Evolutionary conservation across 2,888 invertebrate genomes (phyloP), one percentile per base, ranked within the genome.

Genomic region (Bugulina stolonifera): DNA sequence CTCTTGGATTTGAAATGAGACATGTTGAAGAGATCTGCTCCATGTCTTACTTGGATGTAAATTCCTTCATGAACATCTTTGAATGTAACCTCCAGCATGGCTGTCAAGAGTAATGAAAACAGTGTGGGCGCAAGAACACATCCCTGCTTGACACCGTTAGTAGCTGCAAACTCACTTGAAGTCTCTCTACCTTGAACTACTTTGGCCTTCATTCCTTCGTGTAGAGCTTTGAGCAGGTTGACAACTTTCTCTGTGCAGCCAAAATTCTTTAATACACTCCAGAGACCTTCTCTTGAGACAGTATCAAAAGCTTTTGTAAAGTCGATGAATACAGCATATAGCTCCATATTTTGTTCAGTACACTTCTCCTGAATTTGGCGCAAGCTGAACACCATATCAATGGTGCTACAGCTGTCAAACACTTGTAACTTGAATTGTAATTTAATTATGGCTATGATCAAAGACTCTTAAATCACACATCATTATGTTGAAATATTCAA

Each of bases 261-360:
- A 72, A 69, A 72, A 27, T 74, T 73, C 18, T 18, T 69, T 69
- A 74, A 25, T 69, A 74, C 58, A 32, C 72, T 72, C 73, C 55
- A 74, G 18, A 70, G 72, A n/a, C 73, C 73, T 57, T 57, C 57
- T 57, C 57, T 57, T 57, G 57, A 57, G 18, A 57, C 57, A 5
- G 57, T 57, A 57, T 52, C 57, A 57, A 18, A 57, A 57, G 57
- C n/a, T 57, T 57, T n/a, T 57, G 57, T 57, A 57, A 57, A 57
- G 57, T 57, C 57, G 18, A 57, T 57, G 57, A 57, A 57, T n/a
- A 57, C 57, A 57, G 57, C 23, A 57, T 57, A 57, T 25, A 57
- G 25, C 25, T 5, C 23, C 25, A 57, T 57, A 25, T 25, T 57
- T 25, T n/a, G 57, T 18, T 57, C 10, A 14, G 23, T n/a, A n/a